Evolutionary conservation across 2,888 invertebrate genomes (phyloP).

Genomic region (Cephus rjabovi): DNA sequence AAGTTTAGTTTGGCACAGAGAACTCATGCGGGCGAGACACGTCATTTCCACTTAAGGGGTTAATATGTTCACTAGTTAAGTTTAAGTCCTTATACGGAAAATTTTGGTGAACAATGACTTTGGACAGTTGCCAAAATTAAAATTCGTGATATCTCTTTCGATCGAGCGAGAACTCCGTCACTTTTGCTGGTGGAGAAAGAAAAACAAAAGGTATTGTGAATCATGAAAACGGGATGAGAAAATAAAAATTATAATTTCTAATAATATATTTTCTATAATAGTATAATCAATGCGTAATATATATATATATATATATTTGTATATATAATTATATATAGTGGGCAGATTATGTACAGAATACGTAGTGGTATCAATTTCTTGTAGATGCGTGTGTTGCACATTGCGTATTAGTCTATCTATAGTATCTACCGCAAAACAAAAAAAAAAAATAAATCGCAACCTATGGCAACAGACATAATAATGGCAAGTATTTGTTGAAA

Average conservation of each 20-base stretch:
- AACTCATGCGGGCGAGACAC: too few species aligned
- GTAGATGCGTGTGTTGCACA: conserved; percentile 36
- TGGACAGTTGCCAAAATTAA: neutral
- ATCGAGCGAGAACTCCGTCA: neutral
- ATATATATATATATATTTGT: conserved; percentile 26
- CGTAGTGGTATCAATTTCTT: conserved; percentile 56
- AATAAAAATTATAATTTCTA: conserved; percentile 55
- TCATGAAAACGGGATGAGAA: conserved; percentile 27
- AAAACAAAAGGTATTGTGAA: conserved; percentile 13
- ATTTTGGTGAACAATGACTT: neutral
- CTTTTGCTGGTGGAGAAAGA: neutral
- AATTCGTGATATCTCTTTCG: neutral
- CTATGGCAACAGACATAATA: conserved; percentile 62
- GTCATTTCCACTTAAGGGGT: too few species aligned
- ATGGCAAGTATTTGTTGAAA: conserved; percentile 57
- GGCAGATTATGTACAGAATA: conserved; percentile 63
- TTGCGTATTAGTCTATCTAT: conserved; percentile 33
- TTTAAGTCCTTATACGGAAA: neutral
- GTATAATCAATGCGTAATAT: conserved; percentile 57
- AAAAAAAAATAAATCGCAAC: conserved; percentile 38
- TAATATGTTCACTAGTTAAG: neutral
- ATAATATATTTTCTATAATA: conserved; percentile 62
- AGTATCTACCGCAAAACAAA: conserved; percentile 28
- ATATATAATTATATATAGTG: conserved; percentile 43
- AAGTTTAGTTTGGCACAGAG: too few species aligned